Base-by-base conservation (phyloP, 2,797 vertebrate species). In the Balearica regulorum region DNA sequence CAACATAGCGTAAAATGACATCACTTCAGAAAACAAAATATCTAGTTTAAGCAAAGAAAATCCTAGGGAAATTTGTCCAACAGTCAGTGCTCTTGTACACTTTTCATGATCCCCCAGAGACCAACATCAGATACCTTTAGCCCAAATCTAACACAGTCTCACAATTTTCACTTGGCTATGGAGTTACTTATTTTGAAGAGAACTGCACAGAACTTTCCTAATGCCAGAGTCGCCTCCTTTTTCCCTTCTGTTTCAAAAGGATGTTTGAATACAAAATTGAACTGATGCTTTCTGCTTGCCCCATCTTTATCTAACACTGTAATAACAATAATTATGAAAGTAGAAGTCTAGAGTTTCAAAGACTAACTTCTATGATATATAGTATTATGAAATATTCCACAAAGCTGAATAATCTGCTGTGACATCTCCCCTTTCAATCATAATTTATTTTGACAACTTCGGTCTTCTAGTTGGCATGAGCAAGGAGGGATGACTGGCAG, bases 371-470 rank as follows among this genome's bases (percentile, higher is more conserved):
- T 69, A 75, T 48, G 16, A 75, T n/a, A 12, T 33, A 22, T 13
- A 75, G 22, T n/a, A 76, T 58, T 91, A 76, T 8, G 1, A 95
- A 93, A 94, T 85, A 82, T 35, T 87, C 79, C 72, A 35, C 69
- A 91, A 72, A 83, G 58, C 72, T 77, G 84, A 90, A 90, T 94
- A 81, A 94, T 69, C 41, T 72, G 55, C 77, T 43, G 33, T 91
- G 92, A 83, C 86, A 91, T 83, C 66, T 89, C 39, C 62, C 29
- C 44, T 90, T 92, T 87, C 77, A 92, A 93, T 80, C 37, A 68
- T 82, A 66, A 95, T 76, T 72, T 92, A 79, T 87, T 93, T 83
- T 89, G 83, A 84, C 91, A 93, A 80, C 57, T 64, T 87, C 4
- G 10, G 64, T 81, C 87, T 88, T 90, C 82, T 51, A 53, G 39